These are phyloP conservation scores for Capreolus pygargus DNA, from an alignment of 2,113 vertebrate species.

Conservation along the genomic window DNA sequence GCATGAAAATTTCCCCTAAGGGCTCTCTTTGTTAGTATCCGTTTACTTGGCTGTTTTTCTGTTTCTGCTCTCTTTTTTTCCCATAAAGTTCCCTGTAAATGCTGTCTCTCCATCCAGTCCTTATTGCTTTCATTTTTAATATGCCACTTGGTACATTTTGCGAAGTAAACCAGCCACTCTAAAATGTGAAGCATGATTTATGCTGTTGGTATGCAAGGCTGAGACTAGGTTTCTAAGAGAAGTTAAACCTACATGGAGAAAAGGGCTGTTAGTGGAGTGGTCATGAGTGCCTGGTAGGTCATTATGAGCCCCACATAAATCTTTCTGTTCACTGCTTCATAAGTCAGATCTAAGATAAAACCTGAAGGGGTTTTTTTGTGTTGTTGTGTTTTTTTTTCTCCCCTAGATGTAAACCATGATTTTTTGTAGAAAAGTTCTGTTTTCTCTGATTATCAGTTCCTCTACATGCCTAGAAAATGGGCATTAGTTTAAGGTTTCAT, in stretches of 20 bases:
- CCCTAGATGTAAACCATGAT: conserved; percentile 36
- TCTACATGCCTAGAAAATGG: not conserved
- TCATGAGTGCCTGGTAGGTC: not conserved
- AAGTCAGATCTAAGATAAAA: conserved; percentile 59
- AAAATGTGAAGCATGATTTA: not conserved
- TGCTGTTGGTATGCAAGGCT: not conserved
- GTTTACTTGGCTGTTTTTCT: conserved; percentile 48
- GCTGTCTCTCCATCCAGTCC: conserved; percentile 46
- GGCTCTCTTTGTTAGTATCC: conserved; percentile 25
- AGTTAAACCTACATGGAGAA: not conserved
- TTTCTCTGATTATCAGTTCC: not conserved
- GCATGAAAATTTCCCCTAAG: conserved; percentile 41
- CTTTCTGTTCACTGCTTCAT: conserved; percentile 17
- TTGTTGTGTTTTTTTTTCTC: conserved; percentile 33
- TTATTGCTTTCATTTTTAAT: conserved; percentile 65
- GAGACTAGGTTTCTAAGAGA: not conserved
- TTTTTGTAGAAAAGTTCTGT: conserved; percentile 35
- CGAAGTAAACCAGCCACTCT: conserved; percentile 18
- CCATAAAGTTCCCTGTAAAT: conserved; percentile 39
- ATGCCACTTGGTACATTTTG: conserved; percentile 26
- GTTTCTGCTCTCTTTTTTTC: conserved; percentile 56
- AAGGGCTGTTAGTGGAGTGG: not conserved
- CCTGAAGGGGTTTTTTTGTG: not conserved
- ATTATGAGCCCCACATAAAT: not conserved
- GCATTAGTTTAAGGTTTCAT: not conserved